Base-by-base conservation (phyloP, 2,888 invertebrate species). In the Calephelis perditalis region DNA sequence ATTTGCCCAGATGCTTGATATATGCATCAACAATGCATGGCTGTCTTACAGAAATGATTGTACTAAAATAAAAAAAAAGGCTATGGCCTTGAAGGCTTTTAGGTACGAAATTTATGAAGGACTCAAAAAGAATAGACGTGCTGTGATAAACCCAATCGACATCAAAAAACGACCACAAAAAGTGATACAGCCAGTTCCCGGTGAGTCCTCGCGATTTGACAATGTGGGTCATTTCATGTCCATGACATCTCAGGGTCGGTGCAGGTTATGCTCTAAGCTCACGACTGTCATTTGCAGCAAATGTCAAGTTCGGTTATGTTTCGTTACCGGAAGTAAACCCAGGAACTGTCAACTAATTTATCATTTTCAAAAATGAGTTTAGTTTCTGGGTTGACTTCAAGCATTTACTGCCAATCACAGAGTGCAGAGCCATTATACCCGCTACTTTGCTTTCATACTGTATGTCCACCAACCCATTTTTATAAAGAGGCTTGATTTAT, bases 161-260 rank as follows among this genome's bases (percentile, higher is more conserved):
- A 62, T 47, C 62, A 62, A 56, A 58, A 62, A 62, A 62, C 61
- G 58, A 58, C 44, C 62, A 59, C 49, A 62, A 54, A 63, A 46
- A 46, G 12, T 4, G 26, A 4, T 26, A 26, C 26, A 26, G 26
- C 26, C 26, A 4, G 4, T 26, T 26, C 26, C 26, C 26, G 26
- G 3, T 26, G 63, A 65, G 56, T 57, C 62, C 45, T 62, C 63
- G 49, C 64, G 64, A 59, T 66, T 61, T 61, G 65, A 64, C 56
- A 56, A 64, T 54, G 57, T 64, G 9, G 66, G 63, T 47, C 66
- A 62, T 59, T 63, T 63, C 46, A 57, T 58, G 63, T 56, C 59
- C 45, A 65, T 63, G 61, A 63, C 63, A 37, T 37, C 61, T 61
- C 61, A 65, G 49, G 62, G 61, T 26, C 26, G 26, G 26, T 26